Percentiles rank a stretch among this genome's conserved stretches.
Evolutionary conservation across 2,888 invertebrate species (phyloP).

Genomic region (Adelognathus sp.): DNA sequence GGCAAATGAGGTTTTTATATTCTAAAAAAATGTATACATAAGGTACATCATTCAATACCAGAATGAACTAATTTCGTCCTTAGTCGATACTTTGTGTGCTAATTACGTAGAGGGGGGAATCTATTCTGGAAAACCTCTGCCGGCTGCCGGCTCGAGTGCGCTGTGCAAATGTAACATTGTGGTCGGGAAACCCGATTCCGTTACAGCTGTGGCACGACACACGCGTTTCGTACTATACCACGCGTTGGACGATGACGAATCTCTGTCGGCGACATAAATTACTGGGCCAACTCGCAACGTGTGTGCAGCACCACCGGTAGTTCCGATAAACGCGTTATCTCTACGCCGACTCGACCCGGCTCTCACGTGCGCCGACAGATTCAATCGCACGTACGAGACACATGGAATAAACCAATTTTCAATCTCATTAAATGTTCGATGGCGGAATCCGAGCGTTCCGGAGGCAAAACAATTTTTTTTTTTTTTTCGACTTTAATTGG

Average conservation of each 20-base stretch:
- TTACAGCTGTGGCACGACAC: conserved; percentile 43
- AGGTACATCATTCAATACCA: too few species aligned
- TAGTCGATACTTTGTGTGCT: too few species aligned
- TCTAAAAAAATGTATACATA: too few species aligned
- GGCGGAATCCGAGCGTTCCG: neutral
- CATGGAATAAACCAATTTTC: conserved; percentile 21
- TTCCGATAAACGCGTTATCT: conserved; percentile 50
- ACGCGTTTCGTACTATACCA: conserved; percentile 6
- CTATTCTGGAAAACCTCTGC: too few species aligned
- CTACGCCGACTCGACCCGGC: neutral
- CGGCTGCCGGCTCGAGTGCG: too few species aligned
- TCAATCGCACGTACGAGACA: conserved; percentile 6
- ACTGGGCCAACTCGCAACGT: conserved; percentile 34
- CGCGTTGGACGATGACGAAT: conserved; percentile 26
- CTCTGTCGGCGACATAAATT: conserved; percentile 38
- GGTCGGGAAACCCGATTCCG: conserved; percentile 30
- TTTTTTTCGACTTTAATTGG: neutral
- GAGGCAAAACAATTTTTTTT: neutral
- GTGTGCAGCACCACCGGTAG: conserved; percentile 11
- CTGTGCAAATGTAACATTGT: conserved; percentile 27
- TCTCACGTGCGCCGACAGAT: conserved; percentile 11
- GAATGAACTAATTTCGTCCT: too few species aligned
- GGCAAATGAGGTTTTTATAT: too few species aligned
- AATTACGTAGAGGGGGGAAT: neutral
- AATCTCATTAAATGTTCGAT: conserved; percentile 34